Evolutionary conservation across 2,888 invertebrate species (phyloP).

Genomic region (Hirtodrosophila trivittata): DNA sequence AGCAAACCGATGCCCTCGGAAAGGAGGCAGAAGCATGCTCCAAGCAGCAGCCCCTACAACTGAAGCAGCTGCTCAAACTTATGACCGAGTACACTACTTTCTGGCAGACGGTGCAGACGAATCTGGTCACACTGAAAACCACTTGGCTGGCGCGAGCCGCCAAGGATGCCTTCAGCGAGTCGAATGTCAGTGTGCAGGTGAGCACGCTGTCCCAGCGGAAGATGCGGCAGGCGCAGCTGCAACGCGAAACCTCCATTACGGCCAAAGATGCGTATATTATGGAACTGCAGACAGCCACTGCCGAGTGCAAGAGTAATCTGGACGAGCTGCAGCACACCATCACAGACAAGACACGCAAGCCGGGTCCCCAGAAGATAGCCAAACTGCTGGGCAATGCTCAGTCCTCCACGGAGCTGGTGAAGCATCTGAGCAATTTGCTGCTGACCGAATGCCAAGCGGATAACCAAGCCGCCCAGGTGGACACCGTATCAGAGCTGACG

Average conservation of each 20-base stretch:
- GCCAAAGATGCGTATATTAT: conserved; percentile 92
- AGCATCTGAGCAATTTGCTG: conserved; percentile 90
- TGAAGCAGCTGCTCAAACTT: conserved; percentile 85
- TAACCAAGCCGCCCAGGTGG: conserved; percentile 87
- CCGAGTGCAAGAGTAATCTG: conserved; percentile 88
- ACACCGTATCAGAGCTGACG: conserved; percentile 87
- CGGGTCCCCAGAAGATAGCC: conserved; percentile 89
- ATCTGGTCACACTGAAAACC: conserved; percentile 85
- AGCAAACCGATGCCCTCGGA: conserved; percentile 87
- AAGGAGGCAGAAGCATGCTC: conserved; percentile 86
- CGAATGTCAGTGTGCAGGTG: conserved; percentile 90
- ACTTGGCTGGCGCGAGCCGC: conserved; percentile 80
- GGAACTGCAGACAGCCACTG: conserved; percentile 89
- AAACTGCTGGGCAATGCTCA: conserved; percentile 91
- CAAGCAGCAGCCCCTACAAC: conserved; percentile 85
- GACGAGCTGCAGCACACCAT: conserved; percentile 88
- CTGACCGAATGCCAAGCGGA: conserved; percentile 89
- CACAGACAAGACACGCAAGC: conserved; percentile 85
- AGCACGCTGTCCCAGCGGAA: conserved; percentile 88
- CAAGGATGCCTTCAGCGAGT: conserved; percentile 85
- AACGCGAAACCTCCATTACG: conserved; percentile 88
- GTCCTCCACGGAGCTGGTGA: conserved; percentile 91
- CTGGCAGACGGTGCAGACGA: conserved; percentile 86
- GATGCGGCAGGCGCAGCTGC: conserved; percentile 80
- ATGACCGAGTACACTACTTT: conserved; percentile 88